phyloP scores from a whole-genome alignment of 2,888 invertebrate species.

The Meteorus colon region DNA sequence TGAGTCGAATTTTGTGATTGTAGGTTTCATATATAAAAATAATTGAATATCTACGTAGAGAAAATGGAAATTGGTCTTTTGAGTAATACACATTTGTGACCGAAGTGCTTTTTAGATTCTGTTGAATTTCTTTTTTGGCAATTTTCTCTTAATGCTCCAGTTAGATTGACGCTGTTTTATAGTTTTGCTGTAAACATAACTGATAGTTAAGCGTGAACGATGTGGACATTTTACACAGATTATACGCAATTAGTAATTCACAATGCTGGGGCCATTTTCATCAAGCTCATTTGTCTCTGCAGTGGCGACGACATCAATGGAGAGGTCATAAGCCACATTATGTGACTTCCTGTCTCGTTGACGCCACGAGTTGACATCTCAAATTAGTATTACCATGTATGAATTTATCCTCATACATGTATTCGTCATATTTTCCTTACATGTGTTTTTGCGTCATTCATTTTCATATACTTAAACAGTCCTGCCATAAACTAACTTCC shows the following conservation, averaged over 20 bases:
- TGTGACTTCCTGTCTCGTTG: slow-evolving; percentile 69
- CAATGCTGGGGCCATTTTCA: slow-evolving; percentile 64
- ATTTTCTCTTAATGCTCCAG: no score
- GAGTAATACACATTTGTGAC: no score
- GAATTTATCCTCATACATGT: slow-evolving; percentile 48
- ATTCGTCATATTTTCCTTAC: slow-evolving; percentile 31
- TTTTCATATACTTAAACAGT: not conserved
- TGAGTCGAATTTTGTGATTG: no score
- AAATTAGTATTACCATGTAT: slow-evolving; percentile 60
- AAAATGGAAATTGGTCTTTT: no score
- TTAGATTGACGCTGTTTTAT: no score
- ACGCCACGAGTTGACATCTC: slow-evolving; percentile 58
- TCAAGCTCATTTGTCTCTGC: slow-evolving; percentile 61
- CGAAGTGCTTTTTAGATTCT: no score
- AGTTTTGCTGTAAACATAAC: not conserved
- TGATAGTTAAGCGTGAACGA: not conserved
- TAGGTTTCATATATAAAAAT: no score
- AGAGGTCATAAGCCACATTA: slow-evolving; percentile 68
- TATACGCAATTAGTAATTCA: slow-evolving; percentile 58
- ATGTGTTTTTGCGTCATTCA: slow-evolving; percentile 25
- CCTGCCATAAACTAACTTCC: no score
- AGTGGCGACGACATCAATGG: slow-evolving; percentile 55
- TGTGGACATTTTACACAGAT: not conserved
- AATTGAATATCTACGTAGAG: no score
- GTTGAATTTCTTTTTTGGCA: no score